phyloP scores from a whole-genome alignment of 2,888 invertebrate species.

The Syritta pipiens region DNA sequence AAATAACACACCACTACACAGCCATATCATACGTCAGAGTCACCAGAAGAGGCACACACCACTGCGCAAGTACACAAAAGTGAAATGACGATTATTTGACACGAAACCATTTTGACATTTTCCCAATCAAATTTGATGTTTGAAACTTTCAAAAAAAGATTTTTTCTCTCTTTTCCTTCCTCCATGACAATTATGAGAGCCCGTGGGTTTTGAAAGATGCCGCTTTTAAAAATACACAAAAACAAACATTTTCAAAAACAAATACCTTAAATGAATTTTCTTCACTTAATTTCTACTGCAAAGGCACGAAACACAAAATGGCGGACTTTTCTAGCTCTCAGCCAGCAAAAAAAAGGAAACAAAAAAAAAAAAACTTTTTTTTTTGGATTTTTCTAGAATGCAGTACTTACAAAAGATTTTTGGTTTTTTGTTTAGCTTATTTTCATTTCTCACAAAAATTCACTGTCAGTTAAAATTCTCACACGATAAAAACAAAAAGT shows the following conservation, averaged over 20 bases:
- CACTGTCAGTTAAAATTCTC: not conserved
- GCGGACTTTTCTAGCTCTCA: conserved; percentile 13
- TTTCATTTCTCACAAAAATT: not conserved
- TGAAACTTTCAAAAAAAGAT: conserved; percentile 58
- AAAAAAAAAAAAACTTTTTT: not conserved
- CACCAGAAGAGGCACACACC: not conserved
- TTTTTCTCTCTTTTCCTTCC: conserved; percentile 60
- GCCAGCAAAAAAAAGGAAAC: not conserved
- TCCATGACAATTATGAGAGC: conserved; percentile 61
- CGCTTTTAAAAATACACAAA: conserved; percentile 48
- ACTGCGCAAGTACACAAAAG: conserved; percentile 57
- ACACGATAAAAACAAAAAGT: too few relatives aligned
- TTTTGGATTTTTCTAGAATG: not conserved
- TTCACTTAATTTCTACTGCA: too few relatives aligned
- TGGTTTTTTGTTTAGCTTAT: conserved; percentile 1
- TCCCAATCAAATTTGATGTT: conserved; percentile 66
- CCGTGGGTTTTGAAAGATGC: conserved; percentile 54
- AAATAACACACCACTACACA: not conserved
- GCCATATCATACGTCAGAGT: conserved; percentile 23
- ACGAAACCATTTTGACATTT: conserved; percentile 70
- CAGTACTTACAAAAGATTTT: conserved; percentile 29
- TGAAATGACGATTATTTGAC: conserved; percentile 64
- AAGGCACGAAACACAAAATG: conserved; percentile 40
- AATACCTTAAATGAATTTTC: conserved; percentile 20
- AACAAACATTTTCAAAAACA: conserved; percentile 30